Evolutionary conservation across 2,797 vertebrate genomes (phyloP).

Genomic region (Onychomys leucogaster): DNA sequence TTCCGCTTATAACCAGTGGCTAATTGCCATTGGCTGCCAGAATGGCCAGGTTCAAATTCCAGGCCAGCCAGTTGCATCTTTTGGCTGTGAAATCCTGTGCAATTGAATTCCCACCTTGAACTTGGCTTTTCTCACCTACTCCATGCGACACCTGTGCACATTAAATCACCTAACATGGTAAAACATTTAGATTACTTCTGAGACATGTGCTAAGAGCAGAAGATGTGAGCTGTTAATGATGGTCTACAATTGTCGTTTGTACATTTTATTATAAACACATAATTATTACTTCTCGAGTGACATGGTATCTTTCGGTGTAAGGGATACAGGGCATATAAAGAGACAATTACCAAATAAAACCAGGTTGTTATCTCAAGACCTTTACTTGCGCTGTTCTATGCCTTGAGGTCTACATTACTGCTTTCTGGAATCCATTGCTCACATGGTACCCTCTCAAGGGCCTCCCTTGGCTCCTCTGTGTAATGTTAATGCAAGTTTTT

Average conservation of each 20-base stretch:
- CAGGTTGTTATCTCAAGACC: background rate
- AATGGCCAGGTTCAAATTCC: background rate
- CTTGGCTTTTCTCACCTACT: background rate
- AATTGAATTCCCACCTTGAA: background rate
- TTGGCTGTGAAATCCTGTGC: background rate
- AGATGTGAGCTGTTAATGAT: background rate
- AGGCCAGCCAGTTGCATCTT: background rate
- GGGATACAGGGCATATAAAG: background rate
- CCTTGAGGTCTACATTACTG: background rate
- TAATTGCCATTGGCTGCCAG: background rate
- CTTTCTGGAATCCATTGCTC: background rate
- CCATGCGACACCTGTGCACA: background rate
- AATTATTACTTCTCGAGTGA: background rate
- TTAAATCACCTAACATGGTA: background rate
- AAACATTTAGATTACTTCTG: slow-evolving; percentile 10
- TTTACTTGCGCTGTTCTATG: background rate
- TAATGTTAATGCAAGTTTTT: background rate
- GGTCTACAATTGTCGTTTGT: background rate
- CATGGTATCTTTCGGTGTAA: background rate
- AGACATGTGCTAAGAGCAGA: background rate
- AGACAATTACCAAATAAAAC: background rate
- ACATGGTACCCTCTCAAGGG: background rate
- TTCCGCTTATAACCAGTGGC: background rate
- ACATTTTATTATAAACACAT: background rate
- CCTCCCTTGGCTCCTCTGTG: background rate